These are phyloP conservation scores for Typhlomys cinereus DNA, from an alignment of 2,113 vertebrate species.

Conservation along the genomic window DNA sequence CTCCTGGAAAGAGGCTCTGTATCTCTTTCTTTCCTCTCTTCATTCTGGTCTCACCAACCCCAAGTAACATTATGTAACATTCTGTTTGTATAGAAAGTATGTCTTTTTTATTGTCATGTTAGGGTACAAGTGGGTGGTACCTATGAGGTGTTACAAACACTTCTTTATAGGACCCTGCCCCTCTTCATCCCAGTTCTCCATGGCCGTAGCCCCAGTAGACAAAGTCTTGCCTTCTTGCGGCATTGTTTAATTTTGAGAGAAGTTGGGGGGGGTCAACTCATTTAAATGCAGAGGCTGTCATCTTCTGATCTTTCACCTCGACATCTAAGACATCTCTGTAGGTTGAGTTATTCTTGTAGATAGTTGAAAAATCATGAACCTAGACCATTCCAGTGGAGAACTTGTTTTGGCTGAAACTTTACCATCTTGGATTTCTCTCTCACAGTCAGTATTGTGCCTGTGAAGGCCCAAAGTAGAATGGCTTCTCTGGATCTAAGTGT, in stretches of 20 bases:
- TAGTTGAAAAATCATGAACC: background rate
- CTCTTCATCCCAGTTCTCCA: background rate
- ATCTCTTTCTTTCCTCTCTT: background rate
- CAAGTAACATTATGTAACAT: background rate
- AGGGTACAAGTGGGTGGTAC: background rate
- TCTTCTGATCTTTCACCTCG: constrained; percentile 21
- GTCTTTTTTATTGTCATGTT: constrained; percentile 15
- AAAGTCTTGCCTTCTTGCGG: constrained; percentile 2
- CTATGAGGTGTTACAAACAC: background rate
- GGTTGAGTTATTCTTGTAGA: constrained; percentile 6
- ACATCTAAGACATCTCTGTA: constrained; percentile 1
- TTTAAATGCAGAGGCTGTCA: background rate
- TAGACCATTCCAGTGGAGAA: constrained; percentile 22
- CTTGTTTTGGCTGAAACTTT: constrained; percentile 13
- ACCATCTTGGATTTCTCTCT: background rate
- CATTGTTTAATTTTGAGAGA: background rate
- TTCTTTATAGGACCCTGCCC: background rate
- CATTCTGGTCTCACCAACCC: background rate
- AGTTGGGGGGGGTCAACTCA: background rate
- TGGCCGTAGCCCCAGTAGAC: background rate
- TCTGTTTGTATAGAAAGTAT: constrained; percentile 19
- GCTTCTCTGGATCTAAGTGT: constrained; percentile 26
- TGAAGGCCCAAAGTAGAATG: constrained; percentile 17
- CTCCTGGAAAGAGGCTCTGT: background rate
- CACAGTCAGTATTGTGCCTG: background rate